Conservation (phyloP, 2,113 vertebrate genomes). For the Chaenocephalus aceratus region DNA sequence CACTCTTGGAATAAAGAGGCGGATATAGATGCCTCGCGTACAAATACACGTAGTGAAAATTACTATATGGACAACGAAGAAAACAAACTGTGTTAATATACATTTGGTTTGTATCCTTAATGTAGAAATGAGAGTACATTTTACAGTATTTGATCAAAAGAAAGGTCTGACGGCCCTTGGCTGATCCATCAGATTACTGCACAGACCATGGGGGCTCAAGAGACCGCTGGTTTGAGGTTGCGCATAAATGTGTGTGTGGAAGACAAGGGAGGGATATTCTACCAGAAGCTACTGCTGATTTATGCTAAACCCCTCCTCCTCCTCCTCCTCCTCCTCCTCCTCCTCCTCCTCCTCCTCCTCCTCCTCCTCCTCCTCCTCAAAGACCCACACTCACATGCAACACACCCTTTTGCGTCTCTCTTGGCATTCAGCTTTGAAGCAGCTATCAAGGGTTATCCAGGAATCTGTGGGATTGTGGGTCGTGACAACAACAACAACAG, state of each 20-base stretch:
- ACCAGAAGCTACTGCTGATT: conserved; percentile 42
- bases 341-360: conserved; percentile 24
- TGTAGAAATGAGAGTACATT: not conserved
- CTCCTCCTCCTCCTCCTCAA: conserved; percentile 32
- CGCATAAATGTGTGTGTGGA: conserved; percentile 14
- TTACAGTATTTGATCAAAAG: conserved; percentile 14
- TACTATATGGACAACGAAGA: not conserved
- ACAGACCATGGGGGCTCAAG: conserved; percentile 43
- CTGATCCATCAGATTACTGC: conserved; percentile 43
- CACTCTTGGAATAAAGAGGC: too few species aligned
- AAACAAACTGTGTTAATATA: not conserved
- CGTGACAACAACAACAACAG: conserved; percentile 47
- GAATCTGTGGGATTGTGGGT: conserved; percentile 64
- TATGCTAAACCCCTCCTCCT: conserved; percentile 37
- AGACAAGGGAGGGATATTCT: conserved; percentile 22
- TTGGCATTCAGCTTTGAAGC: conserved; percentile 47
- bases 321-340: conserved; percentile 19
- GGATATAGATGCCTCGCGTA: too few species aligned
- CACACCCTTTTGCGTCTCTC: conserved; percentile 31
- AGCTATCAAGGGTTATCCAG: conserved; percentile 55
- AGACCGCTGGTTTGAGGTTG: conserved; percentile 13
- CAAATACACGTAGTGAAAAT: too few species aligned
- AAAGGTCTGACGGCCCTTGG: conserved; percentile 1
- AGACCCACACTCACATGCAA: conserved; percentile 23
- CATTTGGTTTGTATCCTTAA: not conserved